Conservation (phyloP, 2,888 invertebrate genomes). For the Ectemnius continuus region DNA sequence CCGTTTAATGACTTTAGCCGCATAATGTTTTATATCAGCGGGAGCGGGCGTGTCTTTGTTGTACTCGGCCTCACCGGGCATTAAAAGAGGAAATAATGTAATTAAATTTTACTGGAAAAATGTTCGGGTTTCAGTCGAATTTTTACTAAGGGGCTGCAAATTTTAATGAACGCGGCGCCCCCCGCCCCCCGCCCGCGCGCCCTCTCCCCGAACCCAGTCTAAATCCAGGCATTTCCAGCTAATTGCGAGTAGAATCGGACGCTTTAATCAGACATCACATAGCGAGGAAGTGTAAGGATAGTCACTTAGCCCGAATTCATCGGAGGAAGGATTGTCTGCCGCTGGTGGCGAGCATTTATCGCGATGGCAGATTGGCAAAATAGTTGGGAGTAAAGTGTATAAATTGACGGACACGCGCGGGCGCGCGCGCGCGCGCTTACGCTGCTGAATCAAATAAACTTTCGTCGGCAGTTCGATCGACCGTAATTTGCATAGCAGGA, state of each 20-base stretch:
- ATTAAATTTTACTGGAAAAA: conserved; percentile 52
- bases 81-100: conserved; percentile 42
- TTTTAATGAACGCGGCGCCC: conserved; percentile 39
- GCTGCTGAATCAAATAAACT: conserved; percentile 28
- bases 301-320: conserved; percentile 4
- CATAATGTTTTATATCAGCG: conserved; percentile 47
- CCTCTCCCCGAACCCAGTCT: too few relatives aligned
- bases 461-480: conserved; percentile 26
- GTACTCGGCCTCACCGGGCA: conserved; percentile 19
- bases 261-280: too few relatives aligned
- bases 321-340: not conserved
- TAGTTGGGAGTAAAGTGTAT: not conserved
- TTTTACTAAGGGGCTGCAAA: conserved; percentile 25
- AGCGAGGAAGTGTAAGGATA: not conserved
- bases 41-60: conserved; percentile 3
- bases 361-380: not conserved
- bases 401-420: not conserved
- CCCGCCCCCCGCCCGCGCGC: not conserved
- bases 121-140: conserved; percentile 26
- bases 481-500: conserved; percentile 45
- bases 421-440: too few relatives aligned
- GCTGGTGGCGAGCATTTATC: not conserved
- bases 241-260: too few relatives aligned
- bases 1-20: conserved; percentile 52
- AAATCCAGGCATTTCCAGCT: too few relatives aligned